A percentile compares a stretch with the other conserved stretches of the same genome.
These are phyloP conservation scores for Serilophus lunatus DNA, from an alignment of 2,113 vertebrate genomes.

Conservation along the genomic window DNA sequence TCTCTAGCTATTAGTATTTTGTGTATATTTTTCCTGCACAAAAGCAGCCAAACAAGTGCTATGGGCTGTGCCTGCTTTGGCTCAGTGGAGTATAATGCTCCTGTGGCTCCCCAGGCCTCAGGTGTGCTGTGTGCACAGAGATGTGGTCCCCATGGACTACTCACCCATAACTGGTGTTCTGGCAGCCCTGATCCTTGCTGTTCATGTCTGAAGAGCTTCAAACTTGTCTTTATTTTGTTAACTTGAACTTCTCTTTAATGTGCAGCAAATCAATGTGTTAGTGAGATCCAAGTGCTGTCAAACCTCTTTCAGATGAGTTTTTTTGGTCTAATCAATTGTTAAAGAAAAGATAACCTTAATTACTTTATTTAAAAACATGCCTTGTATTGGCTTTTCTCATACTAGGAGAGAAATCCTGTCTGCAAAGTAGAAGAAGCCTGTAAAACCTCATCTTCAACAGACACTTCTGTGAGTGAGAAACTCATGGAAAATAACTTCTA, in stretches of 20 bases:
- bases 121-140: not conserved
- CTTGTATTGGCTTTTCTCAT: not conserved
- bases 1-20: not conserved
- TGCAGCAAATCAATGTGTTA: not conserved
- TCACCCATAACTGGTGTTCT: accelerated
- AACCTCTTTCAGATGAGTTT: not conserved
- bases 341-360: not conserved
- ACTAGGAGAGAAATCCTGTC: not conserved
- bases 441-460: not conserved
- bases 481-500: not conserved
- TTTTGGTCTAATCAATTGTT: not conserved
- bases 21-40: not conserved
- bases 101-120: not conserved
- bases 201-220: not conserved
- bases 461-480: not conserved
- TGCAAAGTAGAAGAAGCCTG: not conserved
- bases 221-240: not conserved
- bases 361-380: not conserved
- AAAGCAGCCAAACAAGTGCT: not conserved
- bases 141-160: not conserved
- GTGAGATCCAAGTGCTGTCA: not conserved
- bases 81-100: accelerated
- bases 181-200: not conserved
- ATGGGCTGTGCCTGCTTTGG: not conserved
- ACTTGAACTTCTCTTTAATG: slow-evolving; percentile 1